Evolutionary conservation across 1,140 invertebrate species (phyloP), one percentile per base, ranked within the genome.

Genomic region (Drosophila nebulosa): DNA sequence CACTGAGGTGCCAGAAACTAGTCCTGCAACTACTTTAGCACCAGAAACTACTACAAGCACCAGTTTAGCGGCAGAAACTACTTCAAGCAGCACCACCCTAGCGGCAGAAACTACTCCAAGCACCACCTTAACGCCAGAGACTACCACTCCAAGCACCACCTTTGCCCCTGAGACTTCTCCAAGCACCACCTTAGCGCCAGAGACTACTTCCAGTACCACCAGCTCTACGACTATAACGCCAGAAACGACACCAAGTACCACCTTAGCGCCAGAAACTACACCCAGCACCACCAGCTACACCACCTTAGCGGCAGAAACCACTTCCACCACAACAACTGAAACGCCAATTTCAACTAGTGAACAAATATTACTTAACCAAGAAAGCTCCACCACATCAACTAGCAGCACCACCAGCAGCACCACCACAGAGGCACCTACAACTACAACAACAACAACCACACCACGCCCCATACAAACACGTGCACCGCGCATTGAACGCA

Each of bases 401-500:
- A 74, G n/a, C 12, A 65, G 46, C n/a, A 58, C 53, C n/a, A 39
- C 18, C 9, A 53, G 46, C 12, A 64, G 6, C 5, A 27, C 67
- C n/a, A 46, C 39, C 16, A 46, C 39, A 46, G 16, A 9, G 39
- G 18, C 39, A 5, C 39, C 39, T 3, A 46, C 39, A 10, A 42
- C 39, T 21, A 42, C 35, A 14, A 65, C 42, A 24, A 69, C 74
- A 3, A 81, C 63, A 3, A 67, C 72, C 6, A 59, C 59, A n/a
- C n/a, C 52, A 16, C 58, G 42, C 6, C 56, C 65, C 2, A 56
- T 64, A 46, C 42, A 50, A 50, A 79, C 73, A 36, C 74, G 85
- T 14, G 86, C 74, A 26, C 78, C 84, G 4, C 75, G 81, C 12
- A 74, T 90, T 4, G 74, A 89, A 63, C 81, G 89, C 32, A 78